A percentile compares a stretch with the other conserved stretches of the same genome.
These are phyloP conservation scores for Drosophila koepferae DNA, from an alignment of 2,888 invertebrate species.

Conservation along the genomic window DNA sequence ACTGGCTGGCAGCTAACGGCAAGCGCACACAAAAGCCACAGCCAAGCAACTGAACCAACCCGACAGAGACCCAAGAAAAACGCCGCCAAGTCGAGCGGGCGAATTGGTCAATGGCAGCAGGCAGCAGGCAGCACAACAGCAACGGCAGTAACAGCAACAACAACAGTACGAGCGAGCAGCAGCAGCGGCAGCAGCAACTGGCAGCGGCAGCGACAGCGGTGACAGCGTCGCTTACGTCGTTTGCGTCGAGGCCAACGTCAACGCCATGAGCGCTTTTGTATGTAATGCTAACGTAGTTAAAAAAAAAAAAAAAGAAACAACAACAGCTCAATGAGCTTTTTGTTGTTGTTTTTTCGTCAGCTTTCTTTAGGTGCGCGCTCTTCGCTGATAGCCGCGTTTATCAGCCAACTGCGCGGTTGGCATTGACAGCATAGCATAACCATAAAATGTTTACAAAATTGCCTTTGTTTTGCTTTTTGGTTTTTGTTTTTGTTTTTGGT, in stretches of 20 bases:
- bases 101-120: slow-evolving; percentile 64
- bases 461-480: slow-evolving; percentile 14
- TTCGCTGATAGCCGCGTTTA: slow-evolving; percentile 59
- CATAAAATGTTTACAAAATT: slow-evolving; percentile 46
- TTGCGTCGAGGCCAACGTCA: slow-evolving; percentile 32
- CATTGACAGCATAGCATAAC: slow-evolving; percentile 64
- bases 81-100: slow-evolving; percentile 53
- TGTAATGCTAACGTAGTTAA: slow-evolving; percentile 67
- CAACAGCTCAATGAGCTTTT: slow-evolving; percentile 50
- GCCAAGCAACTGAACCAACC: slow-evolving; percentile 69
- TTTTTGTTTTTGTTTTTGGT: slow-evolving; percentile 20
- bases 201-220: neutral
- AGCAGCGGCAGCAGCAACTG: neutral
- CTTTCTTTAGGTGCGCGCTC: slow-evolving; percentile 65
- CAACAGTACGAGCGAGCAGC: neutral
- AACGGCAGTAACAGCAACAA: neutral
- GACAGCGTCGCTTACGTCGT: slow-evolving; percentile 6
- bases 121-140: neutral
- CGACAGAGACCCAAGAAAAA: slow-evolving; percentile 56
- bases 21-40: slow-evolving; percentile 70
- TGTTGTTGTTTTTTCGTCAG: slow-evolving; percentile 33
- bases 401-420: slow-evolving; percentile 61
- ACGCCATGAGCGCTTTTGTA: slow-evolving; percentile 41
- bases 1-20: slow-evolving; percentile 61
- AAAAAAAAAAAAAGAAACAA: slow-evolving; percentile 26